Conservation (phyloP, 2,797 vertebrate genomes). For the Pelobates cultripes region DNA sequence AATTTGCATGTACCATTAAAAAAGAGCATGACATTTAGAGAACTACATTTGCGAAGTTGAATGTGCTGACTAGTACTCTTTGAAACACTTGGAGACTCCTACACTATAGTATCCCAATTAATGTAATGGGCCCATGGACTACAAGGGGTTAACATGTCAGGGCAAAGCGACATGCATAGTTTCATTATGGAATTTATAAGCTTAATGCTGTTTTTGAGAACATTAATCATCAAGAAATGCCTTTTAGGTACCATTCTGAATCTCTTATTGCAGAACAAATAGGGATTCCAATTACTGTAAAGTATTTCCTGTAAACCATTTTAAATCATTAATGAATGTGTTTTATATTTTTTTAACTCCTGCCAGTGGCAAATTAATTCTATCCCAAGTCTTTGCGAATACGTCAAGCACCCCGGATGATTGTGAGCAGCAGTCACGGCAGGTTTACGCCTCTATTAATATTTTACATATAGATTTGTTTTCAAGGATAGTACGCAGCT, state of each 20-base stretch:
- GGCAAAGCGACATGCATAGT: too few relatives aligned
- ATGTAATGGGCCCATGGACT: too few relatives aligned
- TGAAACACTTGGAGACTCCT: too few relatives aligned
- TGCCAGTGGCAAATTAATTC: conserved; percentile 53
- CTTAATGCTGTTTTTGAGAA: not conserved
- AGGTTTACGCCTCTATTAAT: conserved; percentile 27
- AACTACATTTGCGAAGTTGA: too few relatives aligned
- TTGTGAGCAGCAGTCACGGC: too few relatives aligned
- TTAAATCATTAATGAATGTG: conserved; percentile 53
- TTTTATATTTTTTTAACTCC: conserved; percentile 55
- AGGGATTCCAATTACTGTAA: conserved; percentile 31
- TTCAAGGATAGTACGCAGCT: conserved; percentile 35
- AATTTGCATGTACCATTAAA: too few relatives aligned
- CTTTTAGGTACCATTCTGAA: not conserved
- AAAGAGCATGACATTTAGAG: too few relatives aligned
- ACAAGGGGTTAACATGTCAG: too few relatives aligned
- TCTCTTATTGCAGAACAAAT: conserved; percentile 59
- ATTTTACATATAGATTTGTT: conserved; percentile 52
- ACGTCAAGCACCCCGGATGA: conserved; percentile 44
- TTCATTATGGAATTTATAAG: too few relatives aligned
- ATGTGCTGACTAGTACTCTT: too few relatives aligned
- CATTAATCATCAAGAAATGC: not conserved
- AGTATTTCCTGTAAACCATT: not conserved
- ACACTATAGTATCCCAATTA: too few relatives aligned
- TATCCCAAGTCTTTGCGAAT: conserved; percentile 57